phyloP scores from a whole-genome alignment of 2,797 vertebrate genomes.

The Notoglanidium macrostoma region DNA sequence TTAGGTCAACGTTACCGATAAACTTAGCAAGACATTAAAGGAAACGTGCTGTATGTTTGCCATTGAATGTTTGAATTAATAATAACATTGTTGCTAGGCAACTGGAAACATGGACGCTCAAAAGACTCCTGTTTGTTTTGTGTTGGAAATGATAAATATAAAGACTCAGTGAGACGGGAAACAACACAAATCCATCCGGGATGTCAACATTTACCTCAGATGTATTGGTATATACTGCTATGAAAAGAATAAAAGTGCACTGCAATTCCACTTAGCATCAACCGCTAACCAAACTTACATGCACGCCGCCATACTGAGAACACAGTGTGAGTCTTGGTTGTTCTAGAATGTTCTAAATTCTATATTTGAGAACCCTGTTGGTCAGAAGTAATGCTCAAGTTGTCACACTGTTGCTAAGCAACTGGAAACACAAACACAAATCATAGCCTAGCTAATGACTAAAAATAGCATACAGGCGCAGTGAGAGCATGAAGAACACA shows the following conservation, averaged over 20 bases:
- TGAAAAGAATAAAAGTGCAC: background rate
- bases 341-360: background rate
- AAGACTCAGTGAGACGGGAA: background rate
- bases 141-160: background rate
- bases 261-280: background rate
- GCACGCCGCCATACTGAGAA: background rate
- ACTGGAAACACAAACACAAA: background rate
- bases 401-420: background rate
- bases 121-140: background rate
- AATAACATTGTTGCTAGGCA: slow-evolving; percentile 4
- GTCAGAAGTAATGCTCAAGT: background rate
- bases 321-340: background rate
- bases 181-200: background rate
- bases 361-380: background rate
- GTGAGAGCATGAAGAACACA: too few relatives aligned
- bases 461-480: background rate
- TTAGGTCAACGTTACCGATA: background rate
- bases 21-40: background rate
- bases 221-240: background rate
- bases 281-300: background rate
- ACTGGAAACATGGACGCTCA: background rate
- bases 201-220: background rate
- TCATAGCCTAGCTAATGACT: background rate
- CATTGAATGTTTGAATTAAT: background rate
- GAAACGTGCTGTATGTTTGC: background rate